Percentiles rank a stretch among this genome's conserved stretches.
phyloP scores from a whole-genome alignment of 2,888 invertebrate species.

The Agrochola lychnidis region DNA sequence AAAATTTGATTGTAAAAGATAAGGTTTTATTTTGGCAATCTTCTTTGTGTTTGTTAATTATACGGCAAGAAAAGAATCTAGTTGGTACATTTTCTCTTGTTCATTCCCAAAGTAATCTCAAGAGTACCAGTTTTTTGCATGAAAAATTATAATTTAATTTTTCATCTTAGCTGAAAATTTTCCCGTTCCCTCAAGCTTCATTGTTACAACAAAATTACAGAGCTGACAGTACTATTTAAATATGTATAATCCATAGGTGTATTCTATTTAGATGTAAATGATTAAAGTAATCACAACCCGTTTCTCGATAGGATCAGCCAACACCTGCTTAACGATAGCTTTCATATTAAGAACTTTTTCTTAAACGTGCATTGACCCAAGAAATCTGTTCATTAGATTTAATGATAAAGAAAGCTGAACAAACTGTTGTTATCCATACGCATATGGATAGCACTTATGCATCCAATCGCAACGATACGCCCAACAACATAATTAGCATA shows the following conservation, averaged over 20 bases:
- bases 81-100: conserved; percentile 22
- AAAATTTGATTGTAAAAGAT: conserved; percentile 51
- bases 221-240: conserved; percentile 35
- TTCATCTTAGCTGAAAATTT: background rate
- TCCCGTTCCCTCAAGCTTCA: too few species aligned
- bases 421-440: conserved; percentile 62
- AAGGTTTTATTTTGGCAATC: conserved; percentile 47
- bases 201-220: conserved; percentile 18
- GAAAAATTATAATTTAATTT: conserved; percentile 25
- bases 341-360: conserved; percentile 44
- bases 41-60: conserved; percentile 48
- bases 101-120: conserved; percentile 20
- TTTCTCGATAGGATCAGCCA: conserved; percentile 50
- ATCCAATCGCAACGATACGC: conserved; percentile 73
- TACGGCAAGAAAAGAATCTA: conserved; percentile 4
- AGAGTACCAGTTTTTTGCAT: background rate
- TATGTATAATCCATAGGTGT: conserved; percentile 29
- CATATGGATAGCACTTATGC: conserved; percentile 73
- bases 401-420: conserved; percentile 68
- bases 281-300: conserved; percentile 47
- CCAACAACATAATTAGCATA: conserved; percentile 55
- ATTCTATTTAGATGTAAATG: conserved; percentile 50
- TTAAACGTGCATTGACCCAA: conserved; percentile 54
- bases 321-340: conserved; percentile 35
- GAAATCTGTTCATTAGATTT: conserved; percentile 67